phyloP scores from a whole-genome alignment of 1,140 invertebrate species.

The Lucilia cuprina region DNA sequence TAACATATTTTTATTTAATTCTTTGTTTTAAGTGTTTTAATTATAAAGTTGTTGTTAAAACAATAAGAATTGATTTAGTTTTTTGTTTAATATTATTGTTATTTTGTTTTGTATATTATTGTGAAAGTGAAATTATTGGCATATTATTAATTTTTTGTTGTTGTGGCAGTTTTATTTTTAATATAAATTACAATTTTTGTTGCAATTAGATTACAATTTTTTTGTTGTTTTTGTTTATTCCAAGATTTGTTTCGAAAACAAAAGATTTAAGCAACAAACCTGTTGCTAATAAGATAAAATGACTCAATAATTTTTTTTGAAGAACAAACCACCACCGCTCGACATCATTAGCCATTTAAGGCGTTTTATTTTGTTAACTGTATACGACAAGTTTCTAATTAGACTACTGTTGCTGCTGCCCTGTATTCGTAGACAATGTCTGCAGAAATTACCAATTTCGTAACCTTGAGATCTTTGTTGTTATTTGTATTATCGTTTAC shows the following conservation, averaged over 20 bases:
- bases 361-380: not conserved
- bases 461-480: constrained; percentile 17
- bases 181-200: not conserved
- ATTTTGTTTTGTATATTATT: not conserved
- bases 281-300: constrained; percentile 39
- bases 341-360: not conserved
- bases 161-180: not conserved
- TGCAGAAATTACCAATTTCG: not conserved
- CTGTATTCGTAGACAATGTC: not conserved
- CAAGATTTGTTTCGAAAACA: constrained; percentile 40
- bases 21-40: too few species aligned
- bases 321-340: not conserved
- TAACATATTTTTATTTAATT: too few species aligned
- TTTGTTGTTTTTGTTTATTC: not conserved
- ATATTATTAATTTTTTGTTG: not conserved
- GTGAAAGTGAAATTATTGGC: constrained; percentile 18
- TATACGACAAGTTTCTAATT: constrained; percentile 18
- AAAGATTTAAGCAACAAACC: constrained; percentile 62
- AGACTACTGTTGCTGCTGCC: not conserved
- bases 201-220: not conserved
- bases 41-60: not conserved
- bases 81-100: too few species aligned
- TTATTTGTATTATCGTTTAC: not conserved
- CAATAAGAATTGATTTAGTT: not conserved
- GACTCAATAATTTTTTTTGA: not conserved